Evolutionary conservation across 1,140 invertebrate genomes (phyloP), one percentile per base, ranked within the genome.

Genomic region (Teleopsis dalmanni): DNA sequence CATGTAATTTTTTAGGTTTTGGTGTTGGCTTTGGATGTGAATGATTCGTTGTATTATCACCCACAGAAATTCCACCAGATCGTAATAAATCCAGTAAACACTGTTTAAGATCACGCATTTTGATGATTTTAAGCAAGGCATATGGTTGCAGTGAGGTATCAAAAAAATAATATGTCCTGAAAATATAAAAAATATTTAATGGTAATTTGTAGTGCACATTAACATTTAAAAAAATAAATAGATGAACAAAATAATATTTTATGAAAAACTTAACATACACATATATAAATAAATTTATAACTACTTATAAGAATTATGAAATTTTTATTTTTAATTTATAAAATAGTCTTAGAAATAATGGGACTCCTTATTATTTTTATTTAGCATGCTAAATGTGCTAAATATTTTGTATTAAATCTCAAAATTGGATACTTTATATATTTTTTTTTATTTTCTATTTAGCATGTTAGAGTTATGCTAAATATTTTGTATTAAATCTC

Each of bases 41-140:
- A 23, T 40, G 45, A 16, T 21, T 27, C 23, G 50, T 34, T 11
- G 13, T 41, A 27, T 45, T 60, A 34, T 57, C 53, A 13, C 48
- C 55, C 14, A 55, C 48, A 7, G 53, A 52, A 21, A 58, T 62
- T 35, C 60, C 59, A 50, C 60, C 57, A 14, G 65, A 60, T 13
- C 63, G 62, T 35, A 70, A 43, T 18, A 69, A 53, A 38, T 70
- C 66, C 13, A 70, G 55, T 29, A 70, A 49, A 47, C 66, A 65
- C 50, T 67, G 57, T 41, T 69, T 70, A 23, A 69, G 55, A 53
- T 70, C 66, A 14, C 66, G 66, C 66, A 70, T 70, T 35, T 42
- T 38, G 18, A 2, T 13, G 35, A 18, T 37, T 18, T 3, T 18
- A 19, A 18, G 18, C n/a, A n/a, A n/a, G n/a, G n/a, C n/a, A n/a